Conservation (phyloP, 92 coral and sea anemone species). For the Zoanthus solanderi region DNA sequence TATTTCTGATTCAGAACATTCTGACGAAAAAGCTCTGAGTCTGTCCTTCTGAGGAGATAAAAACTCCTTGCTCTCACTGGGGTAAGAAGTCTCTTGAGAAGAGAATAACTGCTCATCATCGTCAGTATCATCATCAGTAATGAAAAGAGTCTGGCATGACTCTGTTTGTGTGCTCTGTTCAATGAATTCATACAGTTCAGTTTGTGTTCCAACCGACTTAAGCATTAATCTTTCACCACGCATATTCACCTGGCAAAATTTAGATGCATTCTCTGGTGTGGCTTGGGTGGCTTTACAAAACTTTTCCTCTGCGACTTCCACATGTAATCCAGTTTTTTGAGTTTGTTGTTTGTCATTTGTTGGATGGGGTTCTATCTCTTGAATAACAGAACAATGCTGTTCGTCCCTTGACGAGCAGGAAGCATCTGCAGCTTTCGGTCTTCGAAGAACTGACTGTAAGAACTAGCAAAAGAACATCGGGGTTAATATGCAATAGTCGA, state of each 20-base stretch:
- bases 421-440: neutral
- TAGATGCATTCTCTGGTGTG: neutral
- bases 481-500: conserved; percentile 9
- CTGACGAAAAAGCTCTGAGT: neutral
- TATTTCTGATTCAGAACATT: conserved; percentile 26
- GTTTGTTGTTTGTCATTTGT: neutral
- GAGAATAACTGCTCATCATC: neutral
- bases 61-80: neutral
- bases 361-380: neutral
- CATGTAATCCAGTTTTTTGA: neutral
- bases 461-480: conserved; percentile 19
- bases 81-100: neutral
- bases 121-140: neutral
- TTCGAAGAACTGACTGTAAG: conserved; percentile 14
- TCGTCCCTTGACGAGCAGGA: conserved; percentile 15
- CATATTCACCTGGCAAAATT: conserved; percentile 32
- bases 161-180: conserved; percentile 18
- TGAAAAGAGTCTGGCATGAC: conserved; percentile 15
- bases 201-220: conserved; percentile 21
- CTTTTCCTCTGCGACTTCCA: neutral
- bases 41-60: conserved; percentile 25
- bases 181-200: neutral
- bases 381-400: neutral
- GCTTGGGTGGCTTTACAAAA: conserved; percentile 13
- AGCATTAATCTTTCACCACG: neutral